Evolutionary conservation across 1,140 invertebrate genomes (phyloP).

Genomic region (Gonatopus flavifemur): DNA sequence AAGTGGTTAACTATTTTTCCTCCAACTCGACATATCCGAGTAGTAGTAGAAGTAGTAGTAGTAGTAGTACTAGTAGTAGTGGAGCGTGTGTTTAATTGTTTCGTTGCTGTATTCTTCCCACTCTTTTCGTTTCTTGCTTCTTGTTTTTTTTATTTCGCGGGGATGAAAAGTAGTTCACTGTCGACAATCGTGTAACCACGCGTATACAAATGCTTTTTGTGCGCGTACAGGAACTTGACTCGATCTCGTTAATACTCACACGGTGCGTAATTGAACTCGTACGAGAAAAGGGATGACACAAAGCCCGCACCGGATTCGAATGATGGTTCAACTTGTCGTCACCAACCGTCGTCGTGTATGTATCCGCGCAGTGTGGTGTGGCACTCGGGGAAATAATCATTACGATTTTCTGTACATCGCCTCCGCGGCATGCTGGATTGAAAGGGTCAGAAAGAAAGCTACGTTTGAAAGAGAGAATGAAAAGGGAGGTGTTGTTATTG

Average conservation of each 20-base stretch:
- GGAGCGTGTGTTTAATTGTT: no score
- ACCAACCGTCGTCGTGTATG: slow-evolving; percentile 25
- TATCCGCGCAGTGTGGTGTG: slow-evolving; percentile 16
- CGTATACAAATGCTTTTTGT: not conserved
- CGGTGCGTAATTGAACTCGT: slow-evolving; percentile 36
- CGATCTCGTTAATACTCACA: slow-evolving; percentile 19
- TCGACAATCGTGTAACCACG: no score
- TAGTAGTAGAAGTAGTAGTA: no score
- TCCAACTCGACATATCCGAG: not conserved
- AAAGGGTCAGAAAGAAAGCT: not conserved
- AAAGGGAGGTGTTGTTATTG: not conserved
- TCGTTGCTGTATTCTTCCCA: slow-evolving; percentile 7
- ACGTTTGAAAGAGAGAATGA: not conserved
- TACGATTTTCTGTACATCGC: slow-evolving; percentile 18
- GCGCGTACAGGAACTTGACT: not conserved
- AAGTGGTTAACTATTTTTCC: slow-evolving; percentile 40
- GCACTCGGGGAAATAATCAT: slow-evolving; percentile 27
- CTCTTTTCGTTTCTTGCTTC: not conserved
- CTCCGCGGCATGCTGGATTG: not conserved
- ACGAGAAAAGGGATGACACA: slow-evolving; percentile 22
- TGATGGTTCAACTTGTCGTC: slow-evolving; percentile 39
- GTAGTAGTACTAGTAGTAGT: no score
- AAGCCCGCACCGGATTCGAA: slow-evolving; percentile 26
- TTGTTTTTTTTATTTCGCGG: not conserved
- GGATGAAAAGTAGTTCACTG: slow-evolving; percentile 4